Conservation (phyloP, 2,888 invertebrate genomes). For the Drosophila monieri region DNA sequence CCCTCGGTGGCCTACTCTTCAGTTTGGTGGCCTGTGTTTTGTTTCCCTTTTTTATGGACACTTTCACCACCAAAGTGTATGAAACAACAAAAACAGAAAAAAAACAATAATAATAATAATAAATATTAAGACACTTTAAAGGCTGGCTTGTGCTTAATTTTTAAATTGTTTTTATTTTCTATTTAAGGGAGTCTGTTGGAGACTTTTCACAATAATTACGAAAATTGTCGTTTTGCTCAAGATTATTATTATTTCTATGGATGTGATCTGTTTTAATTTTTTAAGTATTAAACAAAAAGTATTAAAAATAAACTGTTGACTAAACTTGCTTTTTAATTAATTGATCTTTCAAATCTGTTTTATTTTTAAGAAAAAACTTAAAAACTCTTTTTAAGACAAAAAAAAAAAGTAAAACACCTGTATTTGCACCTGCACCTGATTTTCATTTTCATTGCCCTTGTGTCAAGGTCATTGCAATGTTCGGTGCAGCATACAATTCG, state of each 20-base stretch:
- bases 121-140: conserved; percentile 53
- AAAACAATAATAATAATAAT: conserved; percentile 43
- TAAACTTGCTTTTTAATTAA: background rate
- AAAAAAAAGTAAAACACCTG: background rate
- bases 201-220: conserved; percentile 34
- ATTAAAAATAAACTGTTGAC: too few relatives aligned
- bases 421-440: background rate
- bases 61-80: conserved; percentile 58
- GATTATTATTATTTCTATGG: conserved; percentile 45
- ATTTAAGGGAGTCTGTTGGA: background rate
- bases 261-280: background rate
- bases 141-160: conserved; percentile 57
- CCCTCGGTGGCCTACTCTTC: background rate
- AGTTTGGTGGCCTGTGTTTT: conserved; percentile 10
- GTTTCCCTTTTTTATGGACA: conserved; percentile 46
- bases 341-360: background rate
- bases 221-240: conserved; percentile 32
- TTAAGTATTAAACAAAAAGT: background rate
- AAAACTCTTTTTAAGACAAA: too few relatives aligned
- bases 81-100: conserved; percentile 28
- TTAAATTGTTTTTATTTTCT: conserved; percentile 38
- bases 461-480: conserved; percentile 35
- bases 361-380: background rate
- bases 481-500: background rate
- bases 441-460: conserved; percentile 22